Percentiles rank a stretch among this genome's conserved stretches.
Conservation (phyloP, 2,113 vertebrate species). For the Hypomesus transpacificus region DNA sequence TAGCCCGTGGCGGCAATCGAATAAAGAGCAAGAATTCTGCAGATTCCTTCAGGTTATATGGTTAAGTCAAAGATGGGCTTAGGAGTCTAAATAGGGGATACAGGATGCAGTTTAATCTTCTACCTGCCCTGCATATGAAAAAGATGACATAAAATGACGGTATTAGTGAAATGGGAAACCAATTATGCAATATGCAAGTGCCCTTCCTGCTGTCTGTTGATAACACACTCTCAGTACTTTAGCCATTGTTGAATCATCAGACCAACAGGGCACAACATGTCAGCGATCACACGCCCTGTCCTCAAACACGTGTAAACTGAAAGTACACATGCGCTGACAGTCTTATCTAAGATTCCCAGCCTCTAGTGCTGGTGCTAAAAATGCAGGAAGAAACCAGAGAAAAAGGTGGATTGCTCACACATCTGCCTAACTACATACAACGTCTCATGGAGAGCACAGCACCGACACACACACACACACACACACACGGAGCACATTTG, state of each 20-base stretch:
- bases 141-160: not conserved
- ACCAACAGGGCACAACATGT: conserved; percentile 34
- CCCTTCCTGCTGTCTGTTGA: conserved; percentile 33
- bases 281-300: conserved; percentile 39
- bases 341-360: conserved; percentile 37
- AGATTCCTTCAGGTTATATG: conserved; percentile 41
- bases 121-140: not conserved
- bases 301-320: conserved; percentile 41
- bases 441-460: not conserved
- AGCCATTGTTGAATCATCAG: conserved; percentile 15
- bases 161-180: conserved; percentile 20
- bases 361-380: conserved; percentile 22
- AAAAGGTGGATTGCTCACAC: not conserved
- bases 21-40: conserved; percentile 22
- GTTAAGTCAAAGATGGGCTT: conserved; percentile 32
- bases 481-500: not conserved
- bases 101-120: conserved; percentile 21
- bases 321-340: conserved; percentile 15
- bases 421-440: not conserved
- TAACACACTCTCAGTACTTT: conserved; percentile 53
- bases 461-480: conserved; percentile 10
- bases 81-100: conserved; percentile 9
- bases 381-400: conserved; percentile 6
- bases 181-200: conserved; percentile 32
- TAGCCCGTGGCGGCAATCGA: too few species aligned